Evolutionary conservation across 2,113 vertebrate genomes (phyloP).

Genomic region (Gallinago media): DNA sequence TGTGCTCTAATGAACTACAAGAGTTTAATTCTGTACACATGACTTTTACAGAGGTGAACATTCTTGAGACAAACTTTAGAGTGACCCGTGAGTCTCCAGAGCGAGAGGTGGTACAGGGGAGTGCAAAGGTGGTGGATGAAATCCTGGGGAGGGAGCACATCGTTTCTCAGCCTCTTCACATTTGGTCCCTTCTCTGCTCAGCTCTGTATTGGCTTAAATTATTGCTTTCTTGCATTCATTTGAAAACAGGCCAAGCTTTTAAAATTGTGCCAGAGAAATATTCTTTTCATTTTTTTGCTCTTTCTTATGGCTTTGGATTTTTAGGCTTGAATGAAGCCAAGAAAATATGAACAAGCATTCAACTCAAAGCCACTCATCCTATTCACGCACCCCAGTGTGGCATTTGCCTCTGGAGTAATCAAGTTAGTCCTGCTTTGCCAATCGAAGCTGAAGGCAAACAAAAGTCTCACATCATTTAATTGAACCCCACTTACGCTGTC

Average conservation of each 20-base stretch:
- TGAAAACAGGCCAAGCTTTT: not conserved
- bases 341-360: not conserved
- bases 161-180: not conserved
- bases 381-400: not conserved
- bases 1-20: not conserved
- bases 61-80: slow-evolving; percentile 1
- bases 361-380: not conserved
- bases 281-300: not conserved
- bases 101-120: not conserved
- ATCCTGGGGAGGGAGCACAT: not conserved
- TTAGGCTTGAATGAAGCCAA: not conserved
- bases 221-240: not conserved
- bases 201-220: not conserved
- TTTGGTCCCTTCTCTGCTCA: not conserved
- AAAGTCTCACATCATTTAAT: not conserved
- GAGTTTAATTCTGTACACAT: slow-evolving; percentile 32
- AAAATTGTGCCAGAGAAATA: not conserved
- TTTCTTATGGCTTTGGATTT: not conserved
- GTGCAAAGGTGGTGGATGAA: not conserved
- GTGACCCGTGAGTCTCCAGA: not conserved
- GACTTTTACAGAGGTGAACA: slow-evolving; percentile 4
- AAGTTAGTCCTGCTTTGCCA: not conserved
- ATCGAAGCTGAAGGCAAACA: not conserved
- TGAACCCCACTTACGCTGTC: not conserved
- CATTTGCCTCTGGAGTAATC: not conserved